A percentile compares a stretch with the other conserved stretches of the same genome.
These are phyloP conservation scores for Euzetes globulus DNA, from an alignment of 2,888 invertebrate genomes.

Conservation along the genomic window DNA sequence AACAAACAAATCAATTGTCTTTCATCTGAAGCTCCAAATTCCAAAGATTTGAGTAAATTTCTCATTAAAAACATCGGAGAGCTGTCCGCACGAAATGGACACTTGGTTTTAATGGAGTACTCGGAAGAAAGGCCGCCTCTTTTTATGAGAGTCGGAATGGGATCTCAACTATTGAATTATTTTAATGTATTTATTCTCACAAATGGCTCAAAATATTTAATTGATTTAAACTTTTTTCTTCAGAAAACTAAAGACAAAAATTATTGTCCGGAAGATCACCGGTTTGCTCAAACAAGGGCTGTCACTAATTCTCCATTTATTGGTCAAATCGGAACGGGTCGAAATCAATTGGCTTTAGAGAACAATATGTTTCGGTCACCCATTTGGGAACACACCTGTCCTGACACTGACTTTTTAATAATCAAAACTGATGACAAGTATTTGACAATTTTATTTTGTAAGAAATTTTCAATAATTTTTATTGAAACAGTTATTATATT, in stretches of 20 bases:
- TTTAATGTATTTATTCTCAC: neutral
- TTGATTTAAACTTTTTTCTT: neutral
- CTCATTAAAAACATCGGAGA: neutral
- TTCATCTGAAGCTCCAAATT: neutral
- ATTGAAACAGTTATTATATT: neutral
- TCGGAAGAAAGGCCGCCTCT: constrained; percentile 10
- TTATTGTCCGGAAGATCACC: neutral
- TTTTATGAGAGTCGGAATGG: constrained; percentile 17
- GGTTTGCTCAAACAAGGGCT: neutral
- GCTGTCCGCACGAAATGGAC: neutral
- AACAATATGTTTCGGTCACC: constrained; percentile 20
- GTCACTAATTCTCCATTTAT: neutral
- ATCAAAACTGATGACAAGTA: neutral
- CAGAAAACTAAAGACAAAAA: neutral
- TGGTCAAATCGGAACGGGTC: neutral
- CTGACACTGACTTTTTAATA: constrained; percentile 5
- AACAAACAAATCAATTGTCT: neutral
- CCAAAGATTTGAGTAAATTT: neutral
- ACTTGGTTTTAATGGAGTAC: neutral
- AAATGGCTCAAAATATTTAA: neutral
- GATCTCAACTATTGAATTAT: constrained; percentile 10
- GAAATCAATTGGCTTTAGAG: neutral
- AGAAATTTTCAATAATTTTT: neutral
- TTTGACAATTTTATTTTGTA: neutral
- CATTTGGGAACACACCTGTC: constrained; percentile 9